Evolutionary conservation across 2,888 invertebrate genomes (phyloP).

Genomic region (Sesia apiformis): DNA sequence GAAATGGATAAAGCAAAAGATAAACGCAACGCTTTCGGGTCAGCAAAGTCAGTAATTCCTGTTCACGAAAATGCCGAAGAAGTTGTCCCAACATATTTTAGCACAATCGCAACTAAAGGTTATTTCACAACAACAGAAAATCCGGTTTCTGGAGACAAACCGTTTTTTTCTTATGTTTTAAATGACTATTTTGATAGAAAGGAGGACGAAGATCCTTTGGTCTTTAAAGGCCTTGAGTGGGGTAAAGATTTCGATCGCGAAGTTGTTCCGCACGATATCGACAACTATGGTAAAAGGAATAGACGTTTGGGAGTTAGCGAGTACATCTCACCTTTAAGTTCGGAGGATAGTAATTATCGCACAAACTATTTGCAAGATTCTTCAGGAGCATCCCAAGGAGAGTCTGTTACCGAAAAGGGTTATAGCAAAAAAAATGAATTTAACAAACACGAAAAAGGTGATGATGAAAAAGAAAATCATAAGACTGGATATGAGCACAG

Average conservation of each 20-base stretch:
- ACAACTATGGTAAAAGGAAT: slow-evolving; percentile 19
- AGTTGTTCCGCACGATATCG: slow-evolving; percentile 11
- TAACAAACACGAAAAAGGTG: slow-evolving; percentile 24
- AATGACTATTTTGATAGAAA: slow-evolving; percentile 48
- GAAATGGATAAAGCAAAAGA: slow-evolving; percentile 44
- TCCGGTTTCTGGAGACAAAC: slow-evolving; percentile 39
- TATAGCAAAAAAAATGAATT: slow-evolving; percentile 21
- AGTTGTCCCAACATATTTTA: slow-evolving; percentile 20
- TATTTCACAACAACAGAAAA: slow-evolving; percentile 27
- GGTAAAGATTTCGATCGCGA: slow-evolving; percentile 35
- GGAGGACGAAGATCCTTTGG: slow-evolving; percentile 36
- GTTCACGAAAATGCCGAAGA: slow-evolving; percentile 43
- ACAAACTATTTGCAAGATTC: neutral
- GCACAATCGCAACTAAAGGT: slow-evolving; percentile 6
- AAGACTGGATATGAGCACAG: slow-evolving; percentile 20
- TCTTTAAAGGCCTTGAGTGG: slow-evolving; percentile 44
- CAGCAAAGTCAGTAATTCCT: slow-evolving; percentile 33
- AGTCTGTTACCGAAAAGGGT: slow-evolving; percentile 20
- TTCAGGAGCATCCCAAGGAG: slow-evolving; percentile 3
- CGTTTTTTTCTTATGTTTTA: slow-evolving; percentile 48
- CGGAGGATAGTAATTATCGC: neutral
- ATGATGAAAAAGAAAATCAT: slow-evolving; percentile 21
- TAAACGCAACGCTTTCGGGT: slow-evolving; percentile 33
- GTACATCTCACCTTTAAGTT: neutral
- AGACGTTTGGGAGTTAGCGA: slow-evolving; percentile 18